Evolutionary conservation across 1,140 invertebrate genomes (phyloP).

Genomic region (Anadara kagoshimensis): DNA sequence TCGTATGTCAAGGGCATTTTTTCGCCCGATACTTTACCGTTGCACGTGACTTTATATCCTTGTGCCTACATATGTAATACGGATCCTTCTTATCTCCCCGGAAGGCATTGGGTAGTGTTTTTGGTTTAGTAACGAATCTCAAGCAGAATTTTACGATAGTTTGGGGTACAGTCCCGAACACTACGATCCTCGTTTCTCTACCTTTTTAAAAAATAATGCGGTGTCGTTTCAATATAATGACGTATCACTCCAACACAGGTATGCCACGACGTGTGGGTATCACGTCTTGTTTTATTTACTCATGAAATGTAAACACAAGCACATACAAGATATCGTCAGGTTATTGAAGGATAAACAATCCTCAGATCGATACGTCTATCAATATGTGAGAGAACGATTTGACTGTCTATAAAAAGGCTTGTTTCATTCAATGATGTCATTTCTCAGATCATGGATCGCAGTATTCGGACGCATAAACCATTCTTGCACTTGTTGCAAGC

Average conservation of each 20-base stretch:
- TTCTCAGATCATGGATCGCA: background rate
- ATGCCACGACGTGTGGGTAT: background rate
- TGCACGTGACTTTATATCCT: slow-evolving; percentile 2
- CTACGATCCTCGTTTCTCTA: background rate
- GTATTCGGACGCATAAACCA: background rate
- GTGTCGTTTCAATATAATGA: slow-evolving; percentile 19
- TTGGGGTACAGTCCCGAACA: background rate
- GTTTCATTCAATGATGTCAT: background rate
- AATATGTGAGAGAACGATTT: background rate
- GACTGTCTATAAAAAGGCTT: slow-evolving; percentile 4
- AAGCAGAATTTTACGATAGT: slow-evolving; percentile 27
- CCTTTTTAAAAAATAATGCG: slow-evolving; percentile 6
- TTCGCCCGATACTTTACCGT: slow-evolving; percentile 8
- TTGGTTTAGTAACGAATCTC: slow-evolving; percentile 8
- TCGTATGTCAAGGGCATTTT: slow-evolving; percentile 1
- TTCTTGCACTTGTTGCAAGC: too few relatives aligned
- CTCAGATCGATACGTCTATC: slow-evolving; percentile 14
- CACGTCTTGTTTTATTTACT: slow-evolving; percentile 34
- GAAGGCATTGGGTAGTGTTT: slow-evolving; percentile 20
- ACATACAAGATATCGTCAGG: slow-evolving; percentile 3
- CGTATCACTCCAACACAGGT: slow-evolving; percentile 1
- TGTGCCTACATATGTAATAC: slow-evolving; percentile 19
- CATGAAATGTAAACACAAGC: slow-evolving; percentile 17
- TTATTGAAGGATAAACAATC: background rate
- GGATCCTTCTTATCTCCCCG: slow-evolving; percentile 4